Conservation (phyloP, 1,140 invertebrate genomes). For the Eulimnadia texana region DNA sequence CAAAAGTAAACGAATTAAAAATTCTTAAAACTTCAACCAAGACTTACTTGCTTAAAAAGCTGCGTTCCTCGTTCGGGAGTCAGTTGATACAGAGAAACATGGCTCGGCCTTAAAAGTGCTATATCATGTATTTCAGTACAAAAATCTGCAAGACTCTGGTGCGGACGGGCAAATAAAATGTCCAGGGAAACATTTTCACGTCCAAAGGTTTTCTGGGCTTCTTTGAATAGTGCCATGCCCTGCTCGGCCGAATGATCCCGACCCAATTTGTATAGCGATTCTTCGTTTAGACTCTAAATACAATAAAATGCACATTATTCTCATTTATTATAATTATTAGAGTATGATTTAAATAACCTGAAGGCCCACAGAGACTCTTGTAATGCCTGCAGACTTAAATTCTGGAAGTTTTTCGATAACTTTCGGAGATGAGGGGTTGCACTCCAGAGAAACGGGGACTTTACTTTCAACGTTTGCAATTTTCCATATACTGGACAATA, state of each 20-base stretch:
- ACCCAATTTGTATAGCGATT: slow-evolving; percentile 22
- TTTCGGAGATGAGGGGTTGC: slow-evolving; percentile 11
- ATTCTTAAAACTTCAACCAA: too few relatives aligned
- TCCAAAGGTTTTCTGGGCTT: slow-evolving; percentile 22
- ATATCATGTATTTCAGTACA: slow-evolving; percentile 22
- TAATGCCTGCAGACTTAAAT: slow-evolving; percentile 24
- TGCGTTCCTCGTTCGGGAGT: slow-evolving; percentile 27
- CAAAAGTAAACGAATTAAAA: background rate
- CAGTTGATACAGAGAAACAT: slow-evolving; percentile 29
- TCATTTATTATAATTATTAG: background rate
- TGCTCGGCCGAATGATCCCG: slow-evolving; percentile 24
- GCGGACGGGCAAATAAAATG: slow-evolving; percentile 27
- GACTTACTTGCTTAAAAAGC: slow-evolving; percentile 23
- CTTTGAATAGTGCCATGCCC: slow-evolving; percentile 19
- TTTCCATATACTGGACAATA: slow-evolving; percentile 20
- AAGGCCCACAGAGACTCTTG: slow-evolving; percentile 25
- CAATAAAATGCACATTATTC: background rate
- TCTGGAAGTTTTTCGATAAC: slow-evolving; percentile 14
- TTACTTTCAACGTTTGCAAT: background rate
- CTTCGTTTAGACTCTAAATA: slow-evolving; percentile 10
- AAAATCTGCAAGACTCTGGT: slow-evolving; percentile 23
- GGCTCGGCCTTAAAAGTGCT: slow-evolving; percentile 22
- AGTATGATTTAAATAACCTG: too few relatives aligned
- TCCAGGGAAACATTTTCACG: slow-evolving; percentile 24
- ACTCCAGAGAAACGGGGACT: slow-evolving; percentile 4